Evolutionary conservation across 23 tunicate species (phyloP).

Genomic region (Phallusia fumigata): DNA sequence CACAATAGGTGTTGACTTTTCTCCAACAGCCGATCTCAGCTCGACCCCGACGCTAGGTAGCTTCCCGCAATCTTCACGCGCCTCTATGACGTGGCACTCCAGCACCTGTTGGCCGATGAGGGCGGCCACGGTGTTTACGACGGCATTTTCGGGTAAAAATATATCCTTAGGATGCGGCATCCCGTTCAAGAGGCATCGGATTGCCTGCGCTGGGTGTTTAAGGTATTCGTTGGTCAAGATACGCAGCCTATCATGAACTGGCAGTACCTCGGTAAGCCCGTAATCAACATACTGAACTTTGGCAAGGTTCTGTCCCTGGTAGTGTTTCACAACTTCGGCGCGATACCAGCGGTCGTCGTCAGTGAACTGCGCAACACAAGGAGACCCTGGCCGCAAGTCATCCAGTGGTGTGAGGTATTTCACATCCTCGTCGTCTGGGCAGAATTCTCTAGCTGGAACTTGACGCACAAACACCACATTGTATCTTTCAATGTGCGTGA

Average conservation of each 20-base stretch:
- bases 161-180: slow-evolving; percentile 27
- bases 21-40: background rate
- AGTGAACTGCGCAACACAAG: slow-evolving; percentile 39
- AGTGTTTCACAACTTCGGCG: slow-evolving; percentile 27
- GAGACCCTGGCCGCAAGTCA: slow-evolving; percentile 16
- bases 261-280: slow-evolving; percentile 24
- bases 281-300: slow-evolving; percentile 45
- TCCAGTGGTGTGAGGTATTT: background rate
- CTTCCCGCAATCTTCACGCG: background rate
- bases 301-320: background rate
- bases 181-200: slow-evolving; percentile 7
- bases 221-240: slow-evolving; percentile 28
- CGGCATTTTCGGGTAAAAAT: slow-evolving; percentile 3
- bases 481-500: slow-evolving; percentile 35
- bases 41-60: background rate
- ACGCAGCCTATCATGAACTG: slow-evolving; percentile 21
- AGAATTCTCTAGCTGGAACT: background rate
- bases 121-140: background rate
- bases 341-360: slow-evolving; percentile 50
- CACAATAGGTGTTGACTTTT: background rate
- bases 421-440: slow-evolving; percentile 5
- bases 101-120: slow-evolving; percentile 17
- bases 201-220: slow-evolving; percentile 33
- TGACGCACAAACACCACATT: slow-evolving; percentile 12
- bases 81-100: slow-evolving; percentile 1